phyloP scores from a whole-genome alignment of 1,140 invertebrate genomes.

The Diorhabda elongata region DNA sequence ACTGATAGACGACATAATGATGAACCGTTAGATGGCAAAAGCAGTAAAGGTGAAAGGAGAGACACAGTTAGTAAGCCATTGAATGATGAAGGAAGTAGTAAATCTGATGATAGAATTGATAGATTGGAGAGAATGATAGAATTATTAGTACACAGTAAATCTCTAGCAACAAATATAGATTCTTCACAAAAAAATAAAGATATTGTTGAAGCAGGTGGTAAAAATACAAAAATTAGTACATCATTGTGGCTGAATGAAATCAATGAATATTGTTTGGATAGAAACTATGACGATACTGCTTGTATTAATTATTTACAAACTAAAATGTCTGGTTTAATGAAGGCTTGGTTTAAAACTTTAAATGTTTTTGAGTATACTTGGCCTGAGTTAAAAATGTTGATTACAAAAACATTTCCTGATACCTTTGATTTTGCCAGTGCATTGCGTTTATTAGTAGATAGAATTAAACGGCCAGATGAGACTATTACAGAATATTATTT shows the following conservation, averaged over 20 bases:
- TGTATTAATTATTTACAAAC: constrained; percentile 27
- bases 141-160: constrained; percentile 26
- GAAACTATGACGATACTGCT: constrained; percentile 31
- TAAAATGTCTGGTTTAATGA: constrained; percentile 34
- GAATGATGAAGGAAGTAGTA: constrained; percentile 7
- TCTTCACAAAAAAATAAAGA: background rate
- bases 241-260: constrained; percentile 36
- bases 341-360: constrained; percentile 36
- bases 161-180: constrained; percentile 1
- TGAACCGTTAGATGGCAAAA: no score
- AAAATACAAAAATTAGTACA: constrained; percentile 28
- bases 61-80: no score
- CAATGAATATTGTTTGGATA: constrained; percentile 27
- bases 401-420: constrained; percentile 35
- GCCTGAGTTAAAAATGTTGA: constrained; percentile 35
- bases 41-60: no score
- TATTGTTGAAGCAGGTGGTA: constrained; percentile 18
- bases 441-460: constrained; percentile 26
- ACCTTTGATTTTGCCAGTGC: constrained; percentile 32
- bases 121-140: constrained; percentile 35
- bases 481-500: constrained; percentile 35
- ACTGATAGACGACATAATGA: no score
- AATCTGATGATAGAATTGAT: constrained; percentile 24
- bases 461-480: constrained; percentile 30
- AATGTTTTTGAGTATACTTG: constrained; percentile 32